Evolutionary conservation across 2,888 invertebrate genomes (phyloP).

Genomic region (Agrilus biguttatus): DNA sequence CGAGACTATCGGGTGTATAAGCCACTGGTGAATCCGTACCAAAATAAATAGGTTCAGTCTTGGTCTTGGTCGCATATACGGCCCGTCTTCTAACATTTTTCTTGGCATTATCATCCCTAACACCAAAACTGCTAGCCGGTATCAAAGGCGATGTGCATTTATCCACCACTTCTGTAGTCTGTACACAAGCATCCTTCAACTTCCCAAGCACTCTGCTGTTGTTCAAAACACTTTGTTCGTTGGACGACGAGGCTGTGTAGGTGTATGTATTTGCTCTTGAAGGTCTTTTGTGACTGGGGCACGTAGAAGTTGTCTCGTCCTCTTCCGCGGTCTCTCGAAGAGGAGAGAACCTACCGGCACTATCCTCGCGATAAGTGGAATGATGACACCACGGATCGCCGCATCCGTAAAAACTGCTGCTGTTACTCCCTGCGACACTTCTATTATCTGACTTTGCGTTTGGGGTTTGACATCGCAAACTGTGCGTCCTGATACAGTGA

Average conservation of each 20-base stretch:
- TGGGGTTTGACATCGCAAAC: constrained; percentile 30
- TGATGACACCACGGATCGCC: constrained; percentile 35
- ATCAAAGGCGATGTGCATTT: constrained; percentile 29
- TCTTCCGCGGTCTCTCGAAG: constrained; percentile 32
- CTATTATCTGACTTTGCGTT: constrained; percentile 16
- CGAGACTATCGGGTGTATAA: constrained; percentile 26
- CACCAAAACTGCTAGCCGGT: constrained; percentile 14
- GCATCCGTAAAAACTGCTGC: constrained; percentile 24
- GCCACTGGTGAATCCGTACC: constrained; percentile 18
- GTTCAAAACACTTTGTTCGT: constrained; percentile 9
- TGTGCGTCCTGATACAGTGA: constrained; percentile 27
- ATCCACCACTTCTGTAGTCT: constrained; percentile 34
- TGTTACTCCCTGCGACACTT: constrained; percentile 3
- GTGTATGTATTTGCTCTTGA: constrained; percentile 24
- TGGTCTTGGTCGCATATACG: constrained; percentile 14
- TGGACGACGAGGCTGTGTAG: constrained; percentile 21
- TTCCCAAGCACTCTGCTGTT: constrained; percentile 11
- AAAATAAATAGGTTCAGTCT: constrained; percentile 19
- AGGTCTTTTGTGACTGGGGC: constrained; percentile 11
- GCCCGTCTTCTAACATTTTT: constrained; percentile 6
- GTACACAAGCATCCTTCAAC: constrained; percentile 38
- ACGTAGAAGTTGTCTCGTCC: constrained; percentile 16
- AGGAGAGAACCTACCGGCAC: constrained; percentile 22
- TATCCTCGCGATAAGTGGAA: constrained; percentile 18
- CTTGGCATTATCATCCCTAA: constrained; percentile 7